These are phyloP conservation scores for Amblyopsis hoosieri DNA, from an alignment of 2,797 vertebrate species.

Conservation along the genomic window DNA sequence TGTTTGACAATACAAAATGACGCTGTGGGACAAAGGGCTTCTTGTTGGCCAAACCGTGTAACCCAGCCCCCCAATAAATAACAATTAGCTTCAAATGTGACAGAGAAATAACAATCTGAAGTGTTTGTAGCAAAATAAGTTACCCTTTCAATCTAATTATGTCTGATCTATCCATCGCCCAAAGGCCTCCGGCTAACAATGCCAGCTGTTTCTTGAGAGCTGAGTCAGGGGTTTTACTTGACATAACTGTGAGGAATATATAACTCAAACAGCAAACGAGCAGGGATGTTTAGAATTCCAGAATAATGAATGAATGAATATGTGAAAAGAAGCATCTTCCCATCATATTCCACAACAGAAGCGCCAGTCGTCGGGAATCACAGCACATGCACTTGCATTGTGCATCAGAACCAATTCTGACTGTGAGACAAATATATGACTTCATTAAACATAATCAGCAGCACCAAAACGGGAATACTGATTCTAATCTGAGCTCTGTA, in stretches of 20 bases:
- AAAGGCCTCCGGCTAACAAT: constrained; percentile 46
- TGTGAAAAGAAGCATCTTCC: constrained; percentile 43
- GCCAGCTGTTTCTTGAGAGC: constrained; percentile 44
- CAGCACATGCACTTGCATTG: neutral
- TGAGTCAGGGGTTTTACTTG: constrained; percentile 41
- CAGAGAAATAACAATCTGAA: constrained; percentile 37
- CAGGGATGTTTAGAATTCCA: constrained; percentile 51
- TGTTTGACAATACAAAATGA: constrained; percentile 38
- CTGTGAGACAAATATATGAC: constrained; percentile 23
- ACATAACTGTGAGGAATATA: constrained; percentile 58
- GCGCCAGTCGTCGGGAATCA: constrained; percentile 25
- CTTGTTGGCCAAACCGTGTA: constrained; percentile 25
- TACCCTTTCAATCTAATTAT: constrained; percentile 58
- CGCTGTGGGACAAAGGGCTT: constrained; percentile 44
- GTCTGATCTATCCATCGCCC: constrained; percentile 35
- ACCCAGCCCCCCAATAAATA: constrained; percentile 29
- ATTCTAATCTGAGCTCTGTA: constrained; percentile 56
- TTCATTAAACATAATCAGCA: constrained; percentile 40
- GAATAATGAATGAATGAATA: constrained; percentile 50
- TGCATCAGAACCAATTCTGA: constrained; percentile 16
- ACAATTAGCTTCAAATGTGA: constrained; percentile 54
- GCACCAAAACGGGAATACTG: constrained; percentile 14
- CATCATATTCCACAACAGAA: constrained; percentile 26
- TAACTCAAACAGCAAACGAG: constrained; percentile 54
- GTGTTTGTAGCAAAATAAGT: constrained; percentile 56